These are phyloP conservation scores for Amblyornis subalaris DNA, from an alignment of 2,113 vertebrate species.

Conservation along the genomic window DNA sequence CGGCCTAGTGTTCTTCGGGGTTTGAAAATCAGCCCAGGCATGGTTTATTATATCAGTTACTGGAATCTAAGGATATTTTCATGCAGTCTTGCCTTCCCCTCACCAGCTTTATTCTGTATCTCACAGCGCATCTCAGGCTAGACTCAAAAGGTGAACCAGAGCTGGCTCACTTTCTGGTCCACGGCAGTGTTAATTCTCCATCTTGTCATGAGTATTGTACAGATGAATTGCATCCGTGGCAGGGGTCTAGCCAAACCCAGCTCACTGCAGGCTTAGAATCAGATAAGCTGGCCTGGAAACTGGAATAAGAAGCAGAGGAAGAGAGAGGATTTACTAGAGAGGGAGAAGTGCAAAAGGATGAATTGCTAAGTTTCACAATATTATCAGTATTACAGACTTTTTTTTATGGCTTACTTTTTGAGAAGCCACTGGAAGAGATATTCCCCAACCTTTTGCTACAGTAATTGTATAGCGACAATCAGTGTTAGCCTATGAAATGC, in stretches of 20 bases:
- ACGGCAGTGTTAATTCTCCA: neutral
- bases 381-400: conserved; percentile 45
- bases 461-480: conserved; percentile 72
- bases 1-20: conserved; percentile 7
- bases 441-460: conserved; percentile 33
- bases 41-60: neutral
- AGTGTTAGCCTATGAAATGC: conserved; percentile 65
- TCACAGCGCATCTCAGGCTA: neutral
- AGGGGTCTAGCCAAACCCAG: neutral
- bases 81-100: neutral
- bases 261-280: neutral
- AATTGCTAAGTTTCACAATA: neutral
- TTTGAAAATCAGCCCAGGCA: neutral
- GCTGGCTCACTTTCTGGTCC: neutral
- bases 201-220: neutral
- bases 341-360: neutral
- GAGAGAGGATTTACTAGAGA: neutral
- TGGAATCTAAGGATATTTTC: conserved; percentile 14
- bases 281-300: neutral
- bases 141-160: neutral
- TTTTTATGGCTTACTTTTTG: conserved; percentile 63
- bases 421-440: conserved; percentile 64
- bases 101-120: neutral
- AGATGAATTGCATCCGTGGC: neutral
- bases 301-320: conserved; percentile 29